Evolutionary conservation across 1,140 invertebrate genomes (phyloP).

Genomic region (Neoseiulus cucumeris): DNA sequence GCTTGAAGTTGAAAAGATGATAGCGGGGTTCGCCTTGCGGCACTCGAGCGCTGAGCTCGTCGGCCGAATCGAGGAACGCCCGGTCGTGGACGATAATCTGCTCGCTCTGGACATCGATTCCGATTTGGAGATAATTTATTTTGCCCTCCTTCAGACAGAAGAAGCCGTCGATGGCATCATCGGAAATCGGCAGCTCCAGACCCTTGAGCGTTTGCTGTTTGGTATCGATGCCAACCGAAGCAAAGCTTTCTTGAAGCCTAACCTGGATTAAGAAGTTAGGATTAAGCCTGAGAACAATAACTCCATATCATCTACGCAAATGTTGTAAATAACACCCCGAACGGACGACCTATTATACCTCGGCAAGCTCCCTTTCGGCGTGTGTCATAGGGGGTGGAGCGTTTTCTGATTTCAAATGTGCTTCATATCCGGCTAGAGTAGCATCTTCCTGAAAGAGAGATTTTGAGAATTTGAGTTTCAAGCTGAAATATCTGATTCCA

Average conservation of each 20-base stretch:
- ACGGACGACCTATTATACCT: conserved; percentile 53
- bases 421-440: conserved; percentile 53
- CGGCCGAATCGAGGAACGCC: conserved; percentile 25
- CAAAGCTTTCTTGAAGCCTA: conserved; percentile 42
- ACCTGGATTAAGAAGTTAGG: conserved; percentile 9
- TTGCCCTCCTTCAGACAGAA: conserved; percentile 30
- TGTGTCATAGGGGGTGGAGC: conserved; percentile 69
- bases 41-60: conserved; percentile 47
- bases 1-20: conserved; percentile 71
- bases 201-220: conserved; percentile 77
- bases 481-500: too few relatives aligned
- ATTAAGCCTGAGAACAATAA: too few relatives aligned
- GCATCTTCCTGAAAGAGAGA: conserved; percentile 51
- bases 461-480: too few relatives aligned
- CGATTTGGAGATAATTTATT: conserved; percentile 41
- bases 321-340: conserved; percentile 18
- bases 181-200: conserved; percentile 73
- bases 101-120: conserved; percentile 26
- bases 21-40: conserved; percentile 65
- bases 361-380: conserved; percentile 66
- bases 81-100: conserved; percentile 22
- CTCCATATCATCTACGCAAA: too few relatives aligned
- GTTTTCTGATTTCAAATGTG: conserved; percentile 48
- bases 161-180: conserved; percentile 53
- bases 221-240: conserved; percentile 45